Conservation (phyloP, 1,140 invertebrate genomes). For the Temnothorax nylanderi region DNA sequence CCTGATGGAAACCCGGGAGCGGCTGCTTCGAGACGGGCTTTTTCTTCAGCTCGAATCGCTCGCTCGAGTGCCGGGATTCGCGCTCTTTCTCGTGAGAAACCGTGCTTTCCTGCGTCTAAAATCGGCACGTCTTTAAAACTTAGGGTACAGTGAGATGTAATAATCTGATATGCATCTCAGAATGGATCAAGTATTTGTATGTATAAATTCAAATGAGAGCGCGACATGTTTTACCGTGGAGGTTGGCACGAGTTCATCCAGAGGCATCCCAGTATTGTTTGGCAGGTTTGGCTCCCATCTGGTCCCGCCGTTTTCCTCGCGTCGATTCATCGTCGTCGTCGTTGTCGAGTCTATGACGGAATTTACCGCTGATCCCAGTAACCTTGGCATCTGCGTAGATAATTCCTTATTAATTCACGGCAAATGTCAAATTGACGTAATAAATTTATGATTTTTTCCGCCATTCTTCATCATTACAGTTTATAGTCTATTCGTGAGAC, state of each 20-base stretch:
- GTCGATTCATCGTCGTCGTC: slow-evolving; percentile 42
- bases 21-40: slow-evolving; percentile 82
- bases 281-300: slow-evolving; percentile 60
- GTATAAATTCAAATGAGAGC: neutral
- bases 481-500: neutral
- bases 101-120: slow-evolving; percentile 31
- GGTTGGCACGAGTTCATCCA: slow-evolving; percentile 53
- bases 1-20: slow-evolving; percentile 91
- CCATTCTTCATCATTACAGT: neutral
- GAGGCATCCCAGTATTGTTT: slow-evolving; percentile 47
- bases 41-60: slow-evolving; percentile 75
- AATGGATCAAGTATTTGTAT: neutral
- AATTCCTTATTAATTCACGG: slow-evolving; percentile 24
- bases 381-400: slow-evolving; percentile 61
- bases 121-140: neutral
- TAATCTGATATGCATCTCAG: neutral
- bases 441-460: neutral
- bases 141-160: neutral
- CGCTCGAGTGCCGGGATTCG: slow-evolving; percentile 61
- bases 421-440: slow-evolving; percentile 7
- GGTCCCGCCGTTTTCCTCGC: slow-evolving; percentile 64
- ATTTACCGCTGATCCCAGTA: slow-evolving; percentile 64
- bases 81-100: slow-evolving; percentile 56
- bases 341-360: slow-evolving; percentile 55
- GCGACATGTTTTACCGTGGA: slow-evolving; percentile 49